Evolutionary conservation across 2,888 invertebrate species (phyloP).

Genomic region (Ichneumoninae sp.): DNA sequence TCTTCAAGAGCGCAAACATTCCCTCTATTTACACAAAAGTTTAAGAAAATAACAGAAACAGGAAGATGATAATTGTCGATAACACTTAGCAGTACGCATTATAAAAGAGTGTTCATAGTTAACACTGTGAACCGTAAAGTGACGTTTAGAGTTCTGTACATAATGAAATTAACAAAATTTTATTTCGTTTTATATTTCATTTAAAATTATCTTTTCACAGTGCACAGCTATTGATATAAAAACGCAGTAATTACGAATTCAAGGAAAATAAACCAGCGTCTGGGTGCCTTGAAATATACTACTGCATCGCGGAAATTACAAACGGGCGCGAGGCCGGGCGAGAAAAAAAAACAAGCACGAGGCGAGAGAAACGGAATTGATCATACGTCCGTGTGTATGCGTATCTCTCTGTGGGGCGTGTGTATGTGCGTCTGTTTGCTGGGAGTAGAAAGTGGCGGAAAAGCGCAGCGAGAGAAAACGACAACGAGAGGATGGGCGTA

Average conservation of each 20-base stretch:
- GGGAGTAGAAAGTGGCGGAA: constrained; percentile 6
- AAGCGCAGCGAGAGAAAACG: neutral
- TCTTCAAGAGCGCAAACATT: no score
- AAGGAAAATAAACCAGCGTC: constrained; percentile 17
- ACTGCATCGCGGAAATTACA: constrained; percentile 18
- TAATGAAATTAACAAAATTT: neutral
- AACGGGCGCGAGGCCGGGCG: constrained; percentile 3
- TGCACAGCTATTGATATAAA: neutral
- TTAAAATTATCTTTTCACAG: neutral
- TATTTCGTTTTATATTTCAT: neutral
- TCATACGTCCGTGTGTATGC: constrained; percentile 11
- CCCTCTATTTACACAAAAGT: no score
- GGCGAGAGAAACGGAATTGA: constrained; percentile 23
- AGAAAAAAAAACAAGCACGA: constrained; percentile 23
- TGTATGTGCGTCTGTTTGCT: neutral
- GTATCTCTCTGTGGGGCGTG: neutral
- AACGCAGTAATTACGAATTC: constrained; percentile 15
- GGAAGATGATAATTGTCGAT: no score
- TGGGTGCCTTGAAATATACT: neutral
- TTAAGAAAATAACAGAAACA: no score
- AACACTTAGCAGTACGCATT: no score
- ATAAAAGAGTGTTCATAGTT: no score
- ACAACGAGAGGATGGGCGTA: constrained; percentile 20
- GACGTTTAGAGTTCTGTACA: no score
- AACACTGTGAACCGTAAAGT: no score